Evolutionary conservation across 92 coral and sea anemone genomes (phyloP).

Genomic region (Epizoanthus fatuus): DNA sequence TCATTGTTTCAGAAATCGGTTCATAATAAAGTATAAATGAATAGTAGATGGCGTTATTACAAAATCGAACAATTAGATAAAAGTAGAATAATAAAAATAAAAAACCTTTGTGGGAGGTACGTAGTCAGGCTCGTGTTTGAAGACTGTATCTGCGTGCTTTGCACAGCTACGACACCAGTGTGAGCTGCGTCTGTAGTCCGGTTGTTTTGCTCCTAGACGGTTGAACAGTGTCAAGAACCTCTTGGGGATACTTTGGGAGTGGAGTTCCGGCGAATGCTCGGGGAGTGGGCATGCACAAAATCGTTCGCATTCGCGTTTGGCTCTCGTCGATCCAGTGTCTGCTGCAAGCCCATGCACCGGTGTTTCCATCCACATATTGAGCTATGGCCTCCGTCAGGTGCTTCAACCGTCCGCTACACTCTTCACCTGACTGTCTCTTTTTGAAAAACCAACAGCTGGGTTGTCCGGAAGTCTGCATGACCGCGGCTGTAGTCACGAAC

Average conservation of each 20-base stretch:
- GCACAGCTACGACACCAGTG: too few species aligned
- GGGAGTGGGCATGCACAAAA: slow-evolving; percentile 6
- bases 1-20: too few species aligned
- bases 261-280: background rate
- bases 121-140: too few species aligned
- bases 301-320: slow-evolving; percentile 1
- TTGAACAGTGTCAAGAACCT: background rate
- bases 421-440: slow-evolving; percentile 1
- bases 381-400: slow-evolving; percentile 18
- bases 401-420: background rate
- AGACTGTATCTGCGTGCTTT: too few species aligned
- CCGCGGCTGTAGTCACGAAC: background rate
- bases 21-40: too few species aligned
- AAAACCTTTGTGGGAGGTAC: too few species aligned
- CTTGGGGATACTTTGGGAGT: background rate
- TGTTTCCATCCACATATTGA: background rate
- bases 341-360: background rate
- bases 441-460: slow-evolving; percentile 8
- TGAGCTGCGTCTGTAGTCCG: too few species aligned
- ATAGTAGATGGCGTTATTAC: too few species aligned
- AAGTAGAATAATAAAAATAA: too few species aligned
- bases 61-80: too few species aligned
- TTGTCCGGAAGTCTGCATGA: background rate
- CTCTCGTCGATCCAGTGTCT: slow-evolving; percentile 19
- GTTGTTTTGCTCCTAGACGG: background rate